Evolutionary conservation across 2,888 invertebrate genomes (phyloP), one percentile per base, ranked within the genome.

Genomic region (Sarcophaga subvicina): DNA sequence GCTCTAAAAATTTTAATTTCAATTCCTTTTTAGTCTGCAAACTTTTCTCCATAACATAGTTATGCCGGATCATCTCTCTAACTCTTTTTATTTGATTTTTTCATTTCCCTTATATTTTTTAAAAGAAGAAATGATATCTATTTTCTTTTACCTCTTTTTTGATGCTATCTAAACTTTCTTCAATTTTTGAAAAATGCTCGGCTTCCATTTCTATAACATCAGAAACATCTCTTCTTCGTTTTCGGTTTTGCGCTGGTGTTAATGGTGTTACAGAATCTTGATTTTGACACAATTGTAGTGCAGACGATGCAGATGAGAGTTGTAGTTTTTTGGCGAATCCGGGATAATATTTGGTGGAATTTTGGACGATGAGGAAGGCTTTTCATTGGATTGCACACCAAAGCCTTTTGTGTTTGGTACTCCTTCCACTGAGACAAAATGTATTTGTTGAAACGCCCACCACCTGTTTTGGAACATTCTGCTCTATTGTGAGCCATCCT

Each of bases 371-470:
- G 60, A 2, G 20, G 14, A 2, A 45, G 45, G 10, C 8, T 75
- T 75, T 64, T 25, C 72, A 10, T 72, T 72, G 27, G 37, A 37
- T 25, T 49, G 49, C 17, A 27, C 54, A 75, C 75, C 75, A 75
- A 64, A 75, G 11, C 62, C 45, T 73, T 73, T 73, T 4, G 47
- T 22, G 22, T 22, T 22, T 22, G 22, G 22, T 17, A 71, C n/a
- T 22, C 75, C 64, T 11, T 75, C 54, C 27, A 66, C 75, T n/a
- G 64, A 14, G 64, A 64, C 8, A 75, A 54, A 25, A 75, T 27
- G 8, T 64, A 75, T 49, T 75, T 64, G 22, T 64, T 75, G n/a
- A 75, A 75, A n/a, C 75, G 75, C 3, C 64, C 54, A 20, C 75
- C 64, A 49, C 75, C 75, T 11, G 64, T 75, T 75, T 75, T 75